Base-by-base conservation (phyloP, 1,140 invertebrate genomes). In the Steinernema feltiae region DNA sequence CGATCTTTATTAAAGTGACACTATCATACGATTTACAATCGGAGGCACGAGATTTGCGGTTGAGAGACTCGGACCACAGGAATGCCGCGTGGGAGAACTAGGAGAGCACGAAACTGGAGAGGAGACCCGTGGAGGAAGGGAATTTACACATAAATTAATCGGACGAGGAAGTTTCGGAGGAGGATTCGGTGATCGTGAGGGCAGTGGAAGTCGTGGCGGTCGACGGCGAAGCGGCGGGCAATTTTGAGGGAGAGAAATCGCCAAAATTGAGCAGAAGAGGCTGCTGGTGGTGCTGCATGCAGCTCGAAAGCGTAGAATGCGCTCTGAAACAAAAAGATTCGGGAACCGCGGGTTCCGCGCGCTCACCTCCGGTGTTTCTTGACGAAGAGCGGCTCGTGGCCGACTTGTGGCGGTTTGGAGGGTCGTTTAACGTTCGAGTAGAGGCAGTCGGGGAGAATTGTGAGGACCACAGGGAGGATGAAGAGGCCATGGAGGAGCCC, bases 401-500 rank as follows among this genome's bases (percentile, higher is more conserved):
- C n/a, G n/a, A n/a, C n/a, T n/a, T n/a, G 24, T 3, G 53, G 7
- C 53, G 53, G 53, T 63, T 63, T 63, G 2, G 53, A 3, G 12
- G 53, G 53, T 7, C 53, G 12, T 27, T 27, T 15, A 3, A 63
- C 53, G 15, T 63, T 21, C 3, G 53, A 63, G 24, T 63, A 63
- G 15, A 63, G 53, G 24, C 53, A 63, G 24, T 63, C 53, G 1
- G 76, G 73, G 32, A 77, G 35, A 35, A 77, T 70, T 1, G 86
- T 84, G 18, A 88, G 77, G 18, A 87, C 71, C 0, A 86, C 85
- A 0, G 87, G 86, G 29, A 87, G 76, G 32, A 87, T 78, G 2
- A 87, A 63, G 3, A 87, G 70, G 0, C 82, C 80, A 77, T 87
- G 85, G 1, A 81, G 29, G 0, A 84, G 29, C 0, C 85, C 86